Conservation (phyloP, 2,797 vertebrate species). For the Gobio occitaniae region DNA sequence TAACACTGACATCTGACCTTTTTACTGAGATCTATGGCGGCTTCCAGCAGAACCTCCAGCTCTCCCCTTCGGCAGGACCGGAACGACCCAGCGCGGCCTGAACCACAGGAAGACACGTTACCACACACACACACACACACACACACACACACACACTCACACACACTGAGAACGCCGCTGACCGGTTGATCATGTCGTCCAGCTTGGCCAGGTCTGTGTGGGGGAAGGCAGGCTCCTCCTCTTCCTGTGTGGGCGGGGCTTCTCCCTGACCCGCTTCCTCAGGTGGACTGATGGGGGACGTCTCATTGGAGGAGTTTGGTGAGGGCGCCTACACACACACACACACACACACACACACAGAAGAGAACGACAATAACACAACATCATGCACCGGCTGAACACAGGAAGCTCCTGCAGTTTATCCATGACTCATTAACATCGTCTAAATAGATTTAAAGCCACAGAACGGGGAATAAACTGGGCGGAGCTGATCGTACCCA, state of each 20-base stretch:
- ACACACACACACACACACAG: too few relatives aligned
- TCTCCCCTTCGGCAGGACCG: conserved; percentile 99
- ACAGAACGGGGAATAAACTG: too few relatives aligned
- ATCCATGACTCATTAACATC: neutral
- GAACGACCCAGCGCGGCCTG: conserved; percentile 99
- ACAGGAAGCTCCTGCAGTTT: neutral
- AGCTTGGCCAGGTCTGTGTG: conserved; percentile 98
- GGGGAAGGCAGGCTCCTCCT: conserved; percentile 98
- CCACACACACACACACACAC: neutral
- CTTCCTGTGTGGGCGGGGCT: conserved; percentile 86
- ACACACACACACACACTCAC: neutral
- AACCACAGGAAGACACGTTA: conserved; percentile 1
- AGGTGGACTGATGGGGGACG: conserved; percentile 95
- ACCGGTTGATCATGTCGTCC: conserved; percentile 99
- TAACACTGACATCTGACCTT: conserved; percentile 79
- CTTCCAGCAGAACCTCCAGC: conserved; percentile 99
- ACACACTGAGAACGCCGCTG: neutral
- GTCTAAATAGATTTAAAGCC: too few relatives aligned
- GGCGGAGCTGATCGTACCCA: too few relatives aligned
- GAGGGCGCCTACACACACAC: conserved; percentile 84
- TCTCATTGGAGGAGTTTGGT: conserved; percentile 97
- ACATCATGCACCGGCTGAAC: neutral
- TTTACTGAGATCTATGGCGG: conserved; percentile 99
- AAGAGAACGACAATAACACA: neutral
- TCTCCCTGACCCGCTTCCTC: conserved; percentile 92